Conservation (phyloP, 2,888 invertebrate genomes). For the Cordylochernes scorpioides region DNA sequence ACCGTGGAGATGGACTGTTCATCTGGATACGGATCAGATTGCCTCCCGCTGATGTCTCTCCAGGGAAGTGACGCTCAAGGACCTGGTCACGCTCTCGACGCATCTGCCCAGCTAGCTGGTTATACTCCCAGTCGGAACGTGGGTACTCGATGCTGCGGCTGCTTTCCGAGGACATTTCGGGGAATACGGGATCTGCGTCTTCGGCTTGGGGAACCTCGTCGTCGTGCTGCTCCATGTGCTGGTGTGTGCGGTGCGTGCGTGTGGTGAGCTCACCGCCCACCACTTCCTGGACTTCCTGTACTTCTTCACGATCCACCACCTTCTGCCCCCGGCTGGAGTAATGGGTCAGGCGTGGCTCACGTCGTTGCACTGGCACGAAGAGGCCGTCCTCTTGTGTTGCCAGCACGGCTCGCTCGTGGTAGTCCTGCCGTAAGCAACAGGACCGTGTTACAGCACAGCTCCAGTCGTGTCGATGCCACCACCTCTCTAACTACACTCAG, state of each 20-base stretch:
- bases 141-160: slow-evolving; percentile 4
- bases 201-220: slow-evolving; percentile 22
- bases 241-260: slow-evolving; percentile 26
- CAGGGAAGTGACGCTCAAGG: slow-evolving; percentile 1
- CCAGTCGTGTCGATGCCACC: neutral
- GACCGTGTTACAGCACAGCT: no score
- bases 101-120: slow-evolving; percentile 2
- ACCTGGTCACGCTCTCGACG: neutral
- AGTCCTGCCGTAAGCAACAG: slow-evolving; percentile 2
- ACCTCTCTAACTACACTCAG: no score
- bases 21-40: slow-evolving; percentile 5
- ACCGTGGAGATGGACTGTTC: neutral
- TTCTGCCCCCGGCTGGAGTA: slow-evolving; percentile 10
- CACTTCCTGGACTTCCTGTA: slow-evolving; percentile 53
- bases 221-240: slow-evolving; percentile 38
- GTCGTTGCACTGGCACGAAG: slow-evolving; percentile 5
- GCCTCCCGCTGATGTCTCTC: slow-evolving; percentile 5
- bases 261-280: slow-evolving; percentile 60
- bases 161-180: slow-evolving; percentile 2
- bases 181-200: slow-evolving; percentile 2
- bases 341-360: no score
- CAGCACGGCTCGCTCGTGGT: slow-evolving; percentile 10
- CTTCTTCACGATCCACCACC: slow-evolving; percentile 40
- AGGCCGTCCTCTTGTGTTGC: slow-evolving; percentile 9
- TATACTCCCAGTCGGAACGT: slow-evolving; percentile 4